A percentile compares a stretch with the other conserved stretches of the same genome.
Conservation (phyloP, 30 jellyfish, hydroid and myxozoan genomes). For the Rhopilema esculentum region DNA sequence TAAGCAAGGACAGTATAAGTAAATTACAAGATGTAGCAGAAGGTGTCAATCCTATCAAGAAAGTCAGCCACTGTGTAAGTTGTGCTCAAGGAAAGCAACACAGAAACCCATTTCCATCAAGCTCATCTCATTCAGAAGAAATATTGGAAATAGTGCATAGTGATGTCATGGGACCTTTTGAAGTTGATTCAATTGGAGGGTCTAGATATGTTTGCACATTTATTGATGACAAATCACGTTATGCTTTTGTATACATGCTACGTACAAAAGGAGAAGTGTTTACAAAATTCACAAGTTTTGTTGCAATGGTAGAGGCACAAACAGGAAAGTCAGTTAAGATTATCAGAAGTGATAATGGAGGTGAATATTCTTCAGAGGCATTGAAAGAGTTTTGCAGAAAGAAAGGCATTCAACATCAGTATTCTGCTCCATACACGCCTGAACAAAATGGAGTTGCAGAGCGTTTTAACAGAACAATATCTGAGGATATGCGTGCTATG, state of each 20-base stretch:
- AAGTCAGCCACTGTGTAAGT: conserved; percentile 36
- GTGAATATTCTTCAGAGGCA: conserved; percentile 23
- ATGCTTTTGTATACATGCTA: conserved; percentile 39
- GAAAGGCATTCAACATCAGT: conserved; percentile 43
- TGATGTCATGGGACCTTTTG: conserved; percentile 60
- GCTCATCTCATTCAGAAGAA: conserved; percentile 23
- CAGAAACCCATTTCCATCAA: conserved; percentile 17
- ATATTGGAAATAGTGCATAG: conserved; percentile 37
- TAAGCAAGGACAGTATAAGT: conserved; percentile 8
- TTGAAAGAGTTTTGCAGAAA: conserved; percentile 11
- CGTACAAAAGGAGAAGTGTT: conserved; percentile 25
- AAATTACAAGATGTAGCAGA: conserved; percentile 35
- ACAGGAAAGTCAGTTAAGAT: conserved; percentile 30
- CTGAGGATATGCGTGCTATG: conserved; percentile 38
- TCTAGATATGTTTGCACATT: conserved; percentile 41
- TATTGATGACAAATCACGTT: conserved; percentile 51
- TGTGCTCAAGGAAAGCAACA: conserved; percentile 71
- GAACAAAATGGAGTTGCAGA: conserved; percentile 64
- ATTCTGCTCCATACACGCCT: conserved; percentile 45
- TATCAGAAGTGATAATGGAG: conserved; percentile 44
- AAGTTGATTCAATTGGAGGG: conserved; percentile 50
- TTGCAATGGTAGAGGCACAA: conserved; percentile 18
- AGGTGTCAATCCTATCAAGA: conserved; percentile 28
- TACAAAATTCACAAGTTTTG: conserved; percentile 24
- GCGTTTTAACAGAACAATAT: conserved; percentile 32